phyloP scores from a whole-genome alignment of 1,140 invertebrate species.

The Drosophila ambigua region DNA sequence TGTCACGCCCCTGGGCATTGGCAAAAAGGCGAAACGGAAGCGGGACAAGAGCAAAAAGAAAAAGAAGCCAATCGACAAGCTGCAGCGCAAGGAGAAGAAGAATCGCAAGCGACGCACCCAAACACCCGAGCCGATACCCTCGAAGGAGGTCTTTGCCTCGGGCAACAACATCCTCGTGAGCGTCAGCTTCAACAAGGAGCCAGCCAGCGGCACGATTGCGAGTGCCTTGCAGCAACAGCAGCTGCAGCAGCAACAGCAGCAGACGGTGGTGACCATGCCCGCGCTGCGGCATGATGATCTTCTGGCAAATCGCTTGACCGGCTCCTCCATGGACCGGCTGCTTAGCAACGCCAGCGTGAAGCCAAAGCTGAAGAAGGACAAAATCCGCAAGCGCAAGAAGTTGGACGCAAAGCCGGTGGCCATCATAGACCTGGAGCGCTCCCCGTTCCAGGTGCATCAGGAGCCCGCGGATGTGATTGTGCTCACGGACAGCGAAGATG shows the following conservation, averaged over 20 bases:
- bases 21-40: slow-evolving; percentile 81
- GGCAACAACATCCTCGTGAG: slow-evolving; percentile 96
- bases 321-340: slow-evolving; percentile 55
- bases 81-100: slow-evolving; percentile 86
- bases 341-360: slow-evolving; percentile 6
- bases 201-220: slow-evolving; percentile 80
- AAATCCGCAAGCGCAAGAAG: slow-evolving; percentile 82
- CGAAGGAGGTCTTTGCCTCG: slow-evolving; percentile 95
- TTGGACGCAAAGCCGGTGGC: slow-evolving; percentile 88
- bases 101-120: slow-evolving; percentile 84
- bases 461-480: slow-evolving; percentile 92
- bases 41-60: slow-evolving; percentile 80
- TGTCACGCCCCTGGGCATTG: slow-evolving; percentile 49
- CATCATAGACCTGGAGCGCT: slow-evolving; percentile 92
- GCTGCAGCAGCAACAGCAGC: slow-evolving; percentile 53
- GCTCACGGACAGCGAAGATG: slow-evolving; percentile 91
- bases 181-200: slow-evolving; percentile 93
- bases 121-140: slow-evolving; percentile 86
- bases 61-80: slow-evolving; percentile 83
- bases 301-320: slow-evolving; percentile 54
- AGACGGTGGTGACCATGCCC: slow-evolving; percentile 69
- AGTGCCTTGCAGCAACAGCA: slow-evolving; percentile 1
- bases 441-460: slow-evolving; percentile 91
- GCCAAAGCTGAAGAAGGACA: slow-evolving; percentile 55
- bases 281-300: slow-evolving; percentile 67